Percentiles rank a stretch among this genome's conserved stretches.
These are phyloP conservation scores for Drosophila neocordata DNA, from an alignment of 1,140 invertebrate genomes.

Conservation along the genomic window DNA sequence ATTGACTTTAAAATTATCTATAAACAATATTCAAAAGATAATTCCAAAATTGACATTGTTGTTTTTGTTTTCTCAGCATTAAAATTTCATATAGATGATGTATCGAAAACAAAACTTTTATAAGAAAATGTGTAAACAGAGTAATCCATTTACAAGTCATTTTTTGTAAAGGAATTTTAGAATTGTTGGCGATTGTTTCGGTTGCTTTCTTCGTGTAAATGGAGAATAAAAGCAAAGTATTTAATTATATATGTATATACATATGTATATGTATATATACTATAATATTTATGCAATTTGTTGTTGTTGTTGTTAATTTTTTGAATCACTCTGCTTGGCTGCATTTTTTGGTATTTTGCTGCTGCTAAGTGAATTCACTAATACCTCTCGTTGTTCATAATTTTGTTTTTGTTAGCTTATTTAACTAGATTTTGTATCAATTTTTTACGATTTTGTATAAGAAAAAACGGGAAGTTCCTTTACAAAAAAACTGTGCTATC, in stretches of 20 bases:
- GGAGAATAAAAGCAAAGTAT: neutral
- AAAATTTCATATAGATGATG: too few species aligned
- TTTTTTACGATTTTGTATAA: constrained; percentile 22
- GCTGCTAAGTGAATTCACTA: neutral
- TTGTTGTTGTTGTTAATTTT: neutral
- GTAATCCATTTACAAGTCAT: neutral
- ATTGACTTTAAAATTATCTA: neutral
- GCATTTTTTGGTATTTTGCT: constrained; percentile 2
- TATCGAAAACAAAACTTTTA: too few species aligned
- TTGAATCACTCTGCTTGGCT: neutral
- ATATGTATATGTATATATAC: neutral
- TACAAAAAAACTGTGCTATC: constrained; percentile 30
- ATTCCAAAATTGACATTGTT: neutral
- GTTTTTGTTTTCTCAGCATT: neutral
- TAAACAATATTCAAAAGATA: neutral
- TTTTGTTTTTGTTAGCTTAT: constrained; percentile 1
- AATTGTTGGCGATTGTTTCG: neutral
- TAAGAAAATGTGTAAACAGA: too few species aligned
- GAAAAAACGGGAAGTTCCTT: constrained; percentile 10
- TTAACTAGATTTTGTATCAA: constrained; percentile 17
- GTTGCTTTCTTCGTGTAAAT: neutral
- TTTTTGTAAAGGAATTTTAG: neutral
- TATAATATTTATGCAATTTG: too few species aligned
- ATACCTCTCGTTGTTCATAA: constrained; percentile 14
- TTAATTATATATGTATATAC: neutral